Base-by-base conservation (phyloP, 92 coral and sea anemone genomes). In the Palythoa heliodiscus region DNA sequence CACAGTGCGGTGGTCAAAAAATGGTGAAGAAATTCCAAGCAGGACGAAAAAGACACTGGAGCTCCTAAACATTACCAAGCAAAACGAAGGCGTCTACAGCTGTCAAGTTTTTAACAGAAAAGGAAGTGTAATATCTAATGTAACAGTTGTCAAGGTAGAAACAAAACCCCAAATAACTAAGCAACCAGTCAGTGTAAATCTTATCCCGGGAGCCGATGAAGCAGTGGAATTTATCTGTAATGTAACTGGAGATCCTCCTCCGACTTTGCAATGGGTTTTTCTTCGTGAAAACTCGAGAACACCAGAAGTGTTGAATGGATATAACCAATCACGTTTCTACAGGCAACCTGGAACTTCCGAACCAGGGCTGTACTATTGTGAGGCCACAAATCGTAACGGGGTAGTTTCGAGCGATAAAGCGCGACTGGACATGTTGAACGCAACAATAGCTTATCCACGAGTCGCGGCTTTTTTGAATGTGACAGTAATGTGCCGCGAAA, bases 241-340 rank as follows among this genome's bases (percentile, higher is more conserved):
- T 71, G 52, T 87, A 55, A 70, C 81, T 4, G 92, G 92, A 15
- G 29, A 60, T 29, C 92, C 92, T 15, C 75, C 54, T 19, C 92
- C 92, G 25, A 39, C 23, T 7, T 82, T 85, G 2, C 89, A 90
- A 66, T 90, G 92, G 92, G 83, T 86, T 57, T 68, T 90, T 53
- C 82, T 69, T 29, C 87, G 90, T n/a, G 76, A 75, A 52, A 83
- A 87, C 24, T 22, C 74, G 7, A 68, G 68, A 12, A 55, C 13
- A 39, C 76, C 25, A 15, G 71, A 81, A 29, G 85, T 19, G 16
- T 64, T 87, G 22, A 43, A 60, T 0, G 88, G 88, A 40, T 19
- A 73, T 43, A 75, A 84, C 7, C 80, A 58, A 7, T 82, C 82
- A 11, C 70, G 85, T 48, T 63, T 90, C 4, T 57, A 7, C 48